phyloP scores from a whole-genome alignment of 2,797 vertebrate genomes.

The Darevskia nairensis region DNA sequence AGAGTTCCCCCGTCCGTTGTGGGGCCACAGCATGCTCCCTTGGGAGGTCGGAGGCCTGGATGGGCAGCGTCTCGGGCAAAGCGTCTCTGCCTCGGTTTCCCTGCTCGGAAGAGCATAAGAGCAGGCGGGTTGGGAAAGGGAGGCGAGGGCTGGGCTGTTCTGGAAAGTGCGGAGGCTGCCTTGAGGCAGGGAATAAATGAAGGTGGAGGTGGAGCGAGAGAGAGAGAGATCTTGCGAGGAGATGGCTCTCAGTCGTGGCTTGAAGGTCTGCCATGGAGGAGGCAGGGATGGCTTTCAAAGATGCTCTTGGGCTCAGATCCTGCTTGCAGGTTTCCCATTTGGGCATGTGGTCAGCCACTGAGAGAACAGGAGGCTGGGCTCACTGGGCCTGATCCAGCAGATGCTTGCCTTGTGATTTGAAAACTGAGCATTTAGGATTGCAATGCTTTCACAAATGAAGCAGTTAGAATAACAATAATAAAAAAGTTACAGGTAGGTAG shows the following conservation, averaged over 20 bases:
- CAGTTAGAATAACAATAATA: no score
- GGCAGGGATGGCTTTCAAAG: no score
- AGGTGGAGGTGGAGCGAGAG: background rate
- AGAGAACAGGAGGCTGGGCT: no score
- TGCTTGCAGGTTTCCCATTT: background rate
- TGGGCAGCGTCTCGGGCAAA: background rate
- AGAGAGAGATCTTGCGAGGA: background rate
- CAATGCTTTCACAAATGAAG: no score
- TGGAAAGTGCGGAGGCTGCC: background rate
- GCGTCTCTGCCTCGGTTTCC: background rate
- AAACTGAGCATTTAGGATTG: no score
- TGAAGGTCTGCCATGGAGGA: background rate
- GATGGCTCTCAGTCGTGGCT: no score
- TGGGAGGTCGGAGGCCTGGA: background rate
- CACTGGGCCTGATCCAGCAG: no score
- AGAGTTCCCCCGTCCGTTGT: background rate
- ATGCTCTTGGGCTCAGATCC: no score
- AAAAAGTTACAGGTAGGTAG: no score
- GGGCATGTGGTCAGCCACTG: no score
- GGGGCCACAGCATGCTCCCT: background rate
- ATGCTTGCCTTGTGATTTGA: no score
- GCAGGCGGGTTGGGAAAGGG: background rate
- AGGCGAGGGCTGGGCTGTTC: no score
- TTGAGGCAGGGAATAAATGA: background rate
- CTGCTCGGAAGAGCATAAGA: background rate